phyloP scores from a whole-genome alignment of 1,140 invertebrate species.

The Oryctes rhinoceros region DNA sequence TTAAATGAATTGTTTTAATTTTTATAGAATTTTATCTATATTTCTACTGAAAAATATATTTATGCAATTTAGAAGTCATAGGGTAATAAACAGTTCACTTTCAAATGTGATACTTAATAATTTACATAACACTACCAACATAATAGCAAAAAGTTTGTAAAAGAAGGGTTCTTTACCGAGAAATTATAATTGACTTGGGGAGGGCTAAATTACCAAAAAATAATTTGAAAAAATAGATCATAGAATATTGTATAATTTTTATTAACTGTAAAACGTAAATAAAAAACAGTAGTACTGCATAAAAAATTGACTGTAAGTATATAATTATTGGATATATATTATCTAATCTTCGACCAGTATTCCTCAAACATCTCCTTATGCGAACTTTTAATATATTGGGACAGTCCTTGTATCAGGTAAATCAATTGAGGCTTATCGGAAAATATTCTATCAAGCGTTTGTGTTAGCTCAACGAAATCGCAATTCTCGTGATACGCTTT shows the following conservation, averaged over 20 bases:
- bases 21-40: slow-evolving; percentile 16
- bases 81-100: background rate
- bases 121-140: no score
- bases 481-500: slow-evolving; percentile 67
- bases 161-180: no score
- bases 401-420: slow-evolving; percentile 71
- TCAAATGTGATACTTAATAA: background rate
- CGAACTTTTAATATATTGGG: slow-evolving; percentile 66
- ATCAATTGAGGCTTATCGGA: slow-evolving; percentile 62
- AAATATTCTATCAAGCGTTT: slow-evolving; percentile 64
- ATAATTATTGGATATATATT: background rate
- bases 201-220: no score
- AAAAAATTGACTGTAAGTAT: slow-evolving; percentile 13
- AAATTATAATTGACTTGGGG: no score
- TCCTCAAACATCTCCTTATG: slow-evolving; percentile 66
- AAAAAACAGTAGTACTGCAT: background rate
- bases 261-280: background rate
- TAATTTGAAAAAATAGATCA: no score
- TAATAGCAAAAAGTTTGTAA: no score
- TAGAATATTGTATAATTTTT: background rate
- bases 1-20: background rate
- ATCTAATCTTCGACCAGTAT: slow-evolving; percentile 62
- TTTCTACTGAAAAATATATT: slow-evolving; percentile 6
- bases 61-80: background rate
- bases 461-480: slow-evolving; percentile 64